A percentile compares a stretch with the other conserved stretches of the same genome.
phyloP scores from a whole-genome alignment of 2,797 vertebrate genomes.

The Cercopithecus diana region DNA sequence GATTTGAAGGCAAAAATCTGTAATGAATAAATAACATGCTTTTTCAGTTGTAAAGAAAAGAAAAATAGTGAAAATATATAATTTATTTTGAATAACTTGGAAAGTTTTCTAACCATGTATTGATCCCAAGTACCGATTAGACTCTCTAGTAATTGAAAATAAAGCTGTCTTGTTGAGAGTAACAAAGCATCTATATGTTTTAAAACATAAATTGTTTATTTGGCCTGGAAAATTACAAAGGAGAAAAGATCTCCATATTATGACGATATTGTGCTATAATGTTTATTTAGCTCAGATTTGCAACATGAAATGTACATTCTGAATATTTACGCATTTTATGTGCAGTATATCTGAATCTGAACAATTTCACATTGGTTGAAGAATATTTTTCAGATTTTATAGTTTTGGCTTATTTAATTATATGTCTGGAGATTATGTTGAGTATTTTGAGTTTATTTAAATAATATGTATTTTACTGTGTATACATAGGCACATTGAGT shows the following conservation, averaged over 20 bases:
- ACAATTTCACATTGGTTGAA: neutral
- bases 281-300: constrained; percentile 31
- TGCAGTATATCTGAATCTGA: neutral
- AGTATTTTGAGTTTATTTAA: constrained; percentile 8
- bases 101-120: neutral
- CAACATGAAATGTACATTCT: neutral
- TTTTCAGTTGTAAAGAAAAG: neutral
- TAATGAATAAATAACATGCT: neutral
- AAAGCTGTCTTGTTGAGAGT: neutral
- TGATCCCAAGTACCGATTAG: neutral
- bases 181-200: neutral
- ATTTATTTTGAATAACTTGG: constrained; percentile 23
- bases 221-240: neutral
- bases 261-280: neutral
- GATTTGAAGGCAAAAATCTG: neutral
- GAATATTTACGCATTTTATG: neutral
- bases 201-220: constrained; percentile 30
- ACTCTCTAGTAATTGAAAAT: neutral
- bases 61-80: neutral
- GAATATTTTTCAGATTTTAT: neutral
- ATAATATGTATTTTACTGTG: neutral
- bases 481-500: neutral
- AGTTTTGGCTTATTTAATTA: constrained; percentile 25
- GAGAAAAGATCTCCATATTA: neutral
- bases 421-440: neutral